Evolutionary conservation across 2,888 invertebrate genomes (phyloP), one percentile per base, ranked within the genome.

Genomic region (Agonopterix alstromeriana): DNA sequence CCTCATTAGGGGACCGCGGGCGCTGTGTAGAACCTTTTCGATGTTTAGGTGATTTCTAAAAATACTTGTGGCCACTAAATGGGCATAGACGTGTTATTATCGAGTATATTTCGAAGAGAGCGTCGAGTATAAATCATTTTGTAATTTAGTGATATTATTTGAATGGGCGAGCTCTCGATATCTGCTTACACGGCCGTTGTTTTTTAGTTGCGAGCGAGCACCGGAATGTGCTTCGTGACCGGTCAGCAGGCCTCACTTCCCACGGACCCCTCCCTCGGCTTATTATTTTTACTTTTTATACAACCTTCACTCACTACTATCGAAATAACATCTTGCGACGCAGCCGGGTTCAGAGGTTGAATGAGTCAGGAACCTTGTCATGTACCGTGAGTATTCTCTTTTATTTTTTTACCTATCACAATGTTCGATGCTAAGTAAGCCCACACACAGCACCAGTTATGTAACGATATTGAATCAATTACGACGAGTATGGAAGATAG

Each of bases 401-500:
- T 51, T 53, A 46, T 48, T 47, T 53, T 53, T 52, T 56, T 50
- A 45, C 40, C 49, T 51, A 52, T 53, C 52, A 54, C 51, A 55
- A 54, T 12, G 38, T 38, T 38, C 11, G 38, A 10, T 38, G 38
- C 11, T 66, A 61, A 57, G 62, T 61, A 63, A 67, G 69, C 63
- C 70, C 76, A 73, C 74, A 73, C 76, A 69, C 49, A 63, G 62
- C 58, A 65, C 54, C 47, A 55, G 63, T 82, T 82, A 78, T 68
- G 73, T 73, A 83, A 82, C 61, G 52, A 63, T 61, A 63, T 60
- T 60, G 72, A 76, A 81, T 78, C 71, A 73, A 78, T 81, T 75
- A 73, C 69, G 57, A 58, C 71, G 53, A 60, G 67, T 71, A 77
- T 67, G 73, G 75, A 58, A 58, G 63, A 61, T 61, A 62, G 61